These are phyloP conservation scores for Salticus scenicus DNA, from an alignment of 2,888 invertebrate species.

Conservation along the genomic window DNA sequence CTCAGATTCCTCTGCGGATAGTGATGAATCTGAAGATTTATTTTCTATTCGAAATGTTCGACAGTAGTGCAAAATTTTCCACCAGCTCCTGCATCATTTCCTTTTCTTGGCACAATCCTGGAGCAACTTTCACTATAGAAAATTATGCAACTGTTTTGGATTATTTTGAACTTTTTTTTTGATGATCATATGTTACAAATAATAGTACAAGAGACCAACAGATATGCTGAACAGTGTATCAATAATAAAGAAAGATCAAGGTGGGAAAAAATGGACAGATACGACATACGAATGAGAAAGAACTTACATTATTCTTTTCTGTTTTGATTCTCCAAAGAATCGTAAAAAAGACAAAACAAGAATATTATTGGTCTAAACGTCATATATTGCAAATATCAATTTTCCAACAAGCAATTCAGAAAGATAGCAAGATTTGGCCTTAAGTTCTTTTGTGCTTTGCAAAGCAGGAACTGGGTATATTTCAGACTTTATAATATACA, in stretches of 20 bases:
- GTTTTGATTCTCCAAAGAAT: background rate
- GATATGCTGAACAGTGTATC: background rate
- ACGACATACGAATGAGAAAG: too few relatives aligned
- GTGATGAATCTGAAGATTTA: conserved; percentile 2
- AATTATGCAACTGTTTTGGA: background rate
- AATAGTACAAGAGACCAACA: too few relatives aligned
- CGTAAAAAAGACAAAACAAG: conserved; percentile 25
- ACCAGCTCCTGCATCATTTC: too few relatives aligned
- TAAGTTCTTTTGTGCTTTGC: conserved; percentile 39
- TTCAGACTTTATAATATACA: too few relatives aligned
- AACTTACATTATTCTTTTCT: background rate
- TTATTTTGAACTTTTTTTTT: conserved; percentile 26
- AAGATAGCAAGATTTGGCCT: background rate
- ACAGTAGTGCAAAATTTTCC: conserved; percentile 9
- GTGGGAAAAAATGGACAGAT: too few relatives aligned
- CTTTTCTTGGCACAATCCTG: conserved; percentile 7
- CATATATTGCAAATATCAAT: too few relatives aligned
- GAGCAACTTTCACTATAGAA: background rate
- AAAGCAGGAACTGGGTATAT: conserved; percentile 24
- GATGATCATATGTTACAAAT: background rate
- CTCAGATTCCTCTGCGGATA: conserved; percentile 10
- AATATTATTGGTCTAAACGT: too few relatives aligned
- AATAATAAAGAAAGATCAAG: background rate
- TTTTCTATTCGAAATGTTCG: background rate
- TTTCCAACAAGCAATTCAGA: background rate